phyloP scores from a whole-genome alignment of 2,113 vertebrate species.

The Ictalurus punctatus region DNA sequence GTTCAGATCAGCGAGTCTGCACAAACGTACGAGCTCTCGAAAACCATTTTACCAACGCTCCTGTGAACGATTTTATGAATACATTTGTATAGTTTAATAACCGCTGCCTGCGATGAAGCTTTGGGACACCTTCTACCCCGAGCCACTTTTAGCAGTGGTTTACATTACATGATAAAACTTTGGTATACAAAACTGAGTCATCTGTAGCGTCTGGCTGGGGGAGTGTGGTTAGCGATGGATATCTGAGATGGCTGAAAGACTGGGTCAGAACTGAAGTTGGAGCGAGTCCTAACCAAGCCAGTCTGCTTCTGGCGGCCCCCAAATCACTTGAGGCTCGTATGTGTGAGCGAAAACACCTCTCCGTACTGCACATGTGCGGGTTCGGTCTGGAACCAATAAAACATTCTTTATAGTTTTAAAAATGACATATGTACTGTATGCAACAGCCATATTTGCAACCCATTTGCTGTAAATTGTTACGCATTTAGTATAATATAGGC shows the following conservation, averaged over 20 bases:
- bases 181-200: conserved; percentile 30
- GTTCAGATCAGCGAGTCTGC: not conserved
- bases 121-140: not conserved
- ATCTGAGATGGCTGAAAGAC: conserved; percentile 31
- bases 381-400: conserved; percentile 2
- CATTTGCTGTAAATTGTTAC: conserved; percentile 1
- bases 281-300: not conserved
- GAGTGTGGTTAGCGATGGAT: not conserved
- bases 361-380: not conserved
- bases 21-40: not conserved
- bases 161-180: conserved; percentile 15
- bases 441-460: not conserved
- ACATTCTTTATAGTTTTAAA: conserved; percentile 2
- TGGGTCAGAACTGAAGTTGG: conserved; percentile 45
- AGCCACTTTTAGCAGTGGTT: conserved; percentile 19
- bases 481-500: not conserved
- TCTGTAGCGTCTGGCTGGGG: not conserved
- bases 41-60: not conserved
- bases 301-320: not conserved
- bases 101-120: not conserved
- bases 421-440: not conserved
- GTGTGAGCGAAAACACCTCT: conserved; percentile 3
- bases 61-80: not conserved
- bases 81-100: not conserved
- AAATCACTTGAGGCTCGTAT: not conserved